Evolutionary conservation across 1,140 invertebrate species (phyloP), one percentile per base, ranked within the genome.

Genomic region (Zeugodacus cucurbitae): DNA sequence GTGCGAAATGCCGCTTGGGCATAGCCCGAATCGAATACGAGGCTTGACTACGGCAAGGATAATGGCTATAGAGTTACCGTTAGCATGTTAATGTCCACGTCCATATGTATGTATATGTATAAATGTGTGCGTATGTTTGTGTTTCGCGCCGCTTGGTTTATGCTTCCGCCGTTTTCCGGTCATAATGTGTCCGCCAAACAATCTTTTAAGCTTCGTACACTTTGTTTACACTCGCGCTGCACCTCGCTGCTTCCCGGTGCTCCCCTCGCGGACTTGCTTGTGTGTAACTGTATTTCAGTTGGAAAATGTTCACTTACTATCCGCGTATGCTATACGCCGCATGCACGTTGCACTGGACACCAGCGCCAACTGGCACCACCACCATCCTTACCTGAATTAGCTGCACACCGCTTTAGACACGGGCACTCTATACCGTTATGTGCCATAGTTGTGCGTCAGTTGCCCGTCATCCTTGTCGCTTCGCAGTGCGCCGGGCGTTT

Each of bases 151-250:
- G 26, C 29, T 82, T 82, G 74, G 74, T 82, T 82, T 82, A 82
- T 82, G 41, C 74, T 82, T 82, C 74, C 74, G 74, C 74, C 41
- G 44, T 82, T 82, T 82, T 82, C 74, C 74, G 74, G 74, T 82
- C 74, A 82, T 82, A 82, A 82, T 82, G 26, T 82, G 74, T 82
- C 74, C 41, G 74, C 10, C 44, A 44, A 29, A 11, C 26, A 82
- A 48, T 82, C n/a, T n/a, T 44, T 82, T 29, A 48, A 82, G 44
- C 41, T 8, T 29, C 41, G 26, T 82, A 26, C 37, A 48, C 44
- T 41, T 41, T 78, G 34, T 26, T n/a, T n/a, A n/a, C n/a, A 7
- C 32, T 67, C 4, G 26, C 64, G 26, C 11, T 10, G 32, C 59
- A 5, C 10, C 57, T 22, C 57, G 37, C 37, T 41, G 37, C 48